Conservation (phyloP, 2,888 invertebrate genomes). For the Callosobruchus maculatus region DNA sequence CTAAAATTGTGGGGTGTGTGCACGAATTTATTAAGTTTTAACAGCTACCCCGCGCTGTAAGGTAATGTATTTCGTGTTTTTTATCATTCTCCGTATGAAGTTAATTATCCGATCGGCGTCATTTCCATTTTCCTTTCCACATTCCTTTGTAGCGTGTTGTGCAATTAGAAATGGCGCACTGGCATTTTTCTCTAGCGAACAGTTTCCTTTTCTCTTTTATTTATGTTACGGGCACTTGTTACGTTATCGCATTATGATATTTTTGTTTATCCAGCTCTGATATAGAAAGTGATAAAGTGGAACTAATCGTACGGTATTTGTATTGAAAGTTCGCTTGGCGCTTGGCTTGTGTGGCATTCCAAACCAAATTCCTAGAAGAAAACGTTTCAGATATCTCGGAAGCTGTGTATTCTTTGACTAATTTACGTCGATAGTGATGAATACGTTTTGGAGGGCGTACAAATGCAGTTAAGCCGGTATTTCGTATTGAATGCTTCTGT, state of each 20-base stretch:
- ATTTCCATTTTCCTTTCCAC: background rate
- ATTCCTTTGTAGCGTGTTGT: conserved; percentile 18
- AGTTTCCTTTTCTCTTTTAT: background rate
- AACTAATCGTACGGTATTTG: background rate
- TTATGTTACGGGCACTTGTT: background rate
- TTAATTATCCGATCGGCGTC: background rate
- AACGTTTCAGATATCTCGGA: background rate
- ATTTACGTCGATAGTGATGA: background rate
- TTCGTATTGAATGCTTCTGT: background rate
- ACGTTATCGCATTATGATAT: background rate
- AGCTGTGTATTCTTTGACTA: background rate
- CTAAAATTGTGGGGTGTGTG: conserved; percentile 63
- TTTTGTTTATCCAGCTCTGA: background rate
- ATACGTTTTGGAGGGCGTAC: background rate
- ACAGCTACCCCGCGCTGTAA: conserved; percentile 43
- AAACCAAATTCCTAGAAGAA: background rate
- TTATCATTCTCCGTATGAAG: background rate
- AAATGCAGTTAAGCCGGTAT: background rate
- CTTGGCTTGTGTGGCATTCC: background rate
- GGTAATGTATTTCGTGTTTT: conserved; percentile 22
- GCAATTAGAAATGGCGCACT: conserved; percentile 28
- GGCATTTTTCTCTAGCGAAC: background rate
- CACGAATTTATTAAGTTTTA: conserved; percentile 39
- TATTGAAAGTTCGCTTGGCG: background rate
- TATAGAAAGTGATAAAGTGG: background rate